Percentiles rank a stretch among this genome's conserved stretches.
These are phyloP conservation scores for crab-eating macaque (Macaca fascicularis) DNA, from an alignment of 2,113 vertebrate species.

Conservation along the genomic window T2T-MFA8v1.1 NC_088381.1:125285501-125286000, in stretches of 20 bases:
- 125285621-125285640: not conserved
- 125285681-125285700: conserved; percentile 57
- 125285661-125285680: not conserved
- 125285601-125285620: not conserved
- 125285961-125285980: not conserved
- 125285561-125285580: not conserved
- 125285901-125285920: not conserved
- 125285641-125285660: not conserved
- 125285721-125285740: not conserved
- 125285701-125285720: not conserved
- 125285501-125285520: not conserved
- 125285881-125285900: not conserved
- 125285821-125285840: too few species aligned
- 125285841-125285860: not conserved
- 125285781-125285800: too few species aligned
- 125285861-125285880: not conserved
- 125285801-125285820: too few species aligned
- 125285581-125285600: not conserved
- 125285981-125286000: conserved; percentile 33
- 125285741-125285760: not conserved
- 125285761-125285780: not conserved
- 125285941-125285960: not conserved
- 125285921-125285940: not conserved
- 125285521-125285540: not conserved
- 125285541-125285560: not conserved